phyloP scores from a whole-genome alignment of 1,140 invertebrate species.

The Drepana arcuata region DNA sequence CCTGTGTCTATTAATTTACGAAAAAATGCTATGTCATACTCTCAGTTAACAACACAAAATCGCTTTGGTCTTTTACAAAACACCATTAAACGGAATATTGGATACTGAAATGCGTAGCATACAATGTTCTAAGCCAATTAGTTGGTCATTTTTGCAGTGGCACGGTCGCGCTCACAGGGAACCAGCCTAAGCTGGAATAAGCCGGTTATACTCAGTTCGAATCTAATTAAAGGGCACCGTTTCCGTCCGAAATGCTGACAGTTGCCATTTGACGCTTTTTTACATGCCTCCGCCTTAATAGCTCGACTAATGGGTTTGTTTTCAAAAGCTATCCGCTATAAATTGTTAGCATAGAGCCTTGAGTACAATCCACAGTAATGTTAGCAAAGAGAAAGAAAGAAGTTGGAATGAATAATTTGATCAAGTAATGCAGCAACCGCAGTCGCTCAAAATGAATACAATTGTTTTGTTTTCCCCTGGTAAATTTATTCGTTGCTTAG shows the following conservation, averaged over 20 bases:
- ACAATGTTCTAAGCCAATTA: constrained; percentile 68
- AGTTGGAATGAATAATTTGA: constrained; percentile 51
- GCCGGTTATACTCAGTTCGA: constrained; percentile 59
- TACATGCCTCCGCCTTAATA: constrained; percentile 41
- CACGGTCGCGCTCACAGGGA: constrained; percentile 41
- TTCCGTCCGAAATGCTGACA: constrained; percentile 59
- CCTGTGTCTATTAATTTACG: no score
- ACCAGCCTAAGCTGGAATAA: constrained; percentile 59
- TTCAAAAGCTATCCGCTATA: constrained; percentile 11
- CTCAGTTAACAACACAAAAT: no score
- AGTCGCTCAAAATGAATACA: constrained; percentile 61
- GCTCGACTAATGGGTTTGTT: constrained; percentile 52
- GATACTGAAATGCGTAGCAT: constrained; percentile 57
- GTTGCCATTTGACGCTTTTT: constrained; percentile 51
- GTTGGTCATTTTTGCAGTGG: constrained; percentile 65
- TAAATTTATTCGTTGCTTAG: constrained; percentile 64
- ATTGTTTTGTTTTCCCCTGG: constrained; percentile 65
- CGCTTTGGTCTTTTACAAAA: constrained; percentile 22
- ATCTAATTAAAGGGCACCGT: constrained; percentile 67
- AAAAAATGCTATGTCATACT: no score
- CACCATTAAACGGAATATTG: constrained; percentile 56
- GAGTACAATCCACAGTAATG: no score
- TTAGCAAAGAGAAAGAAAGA: constrained; percentile 29
- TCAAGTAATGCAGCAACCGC: constrained; percentile 56
- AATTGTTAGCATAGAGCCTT: no score